Percentiles rank a stretch among this genome's conserved stretches.
phyloP scores from a whole-genome alignment of 2,888 invertebrate species.

The Cantharis rufa region DNA sequence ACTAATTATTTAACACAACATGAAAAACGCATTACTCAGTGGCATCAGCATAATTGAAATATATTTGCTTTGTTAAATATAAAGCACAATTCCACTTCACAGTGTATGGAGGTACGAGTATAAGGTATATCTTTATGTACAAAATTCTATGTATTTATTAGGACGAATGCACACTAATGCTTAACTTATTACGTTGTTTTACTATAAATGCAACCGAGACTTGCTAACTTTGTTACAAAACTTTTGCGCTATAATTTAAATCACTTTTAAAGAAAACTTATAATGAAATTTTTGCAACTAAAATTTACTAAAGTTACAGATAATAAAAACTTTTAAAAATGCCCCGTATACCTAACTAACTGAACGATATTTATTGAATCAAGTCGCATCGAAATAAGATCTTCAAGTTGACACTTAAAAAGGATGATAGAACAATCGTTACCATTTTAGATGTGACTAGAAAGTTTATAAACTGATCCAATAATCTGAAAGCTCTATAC shows the following conservation, averaged over 20 bases:
- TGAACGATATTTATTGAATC: neutral
- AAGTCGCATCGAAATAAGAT: neutral
- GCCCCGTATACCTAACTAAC: neutral
- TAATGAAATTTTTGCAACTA: neutral
- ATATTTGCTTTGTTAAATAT: conserved; percentile 8
- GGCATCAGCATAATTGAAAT: conserved; percentile 11
- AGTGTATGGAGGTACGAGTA: neutral
- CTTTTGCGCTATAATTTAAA: neutral
- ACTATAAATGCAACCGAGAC: neutral
- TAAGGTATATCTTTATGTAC: neutral
- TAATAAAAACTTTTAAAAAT: neutral
- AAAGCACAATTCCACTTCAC: neutral
- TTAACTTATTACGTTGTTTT: neutral
- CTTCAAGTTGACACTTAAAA: neutral
- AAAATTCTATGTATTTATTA: neutral
- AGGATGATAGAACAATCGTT: neutral
- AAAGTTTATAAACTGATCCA: neutral
- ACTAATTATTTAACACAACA: conserved; percentile 1
- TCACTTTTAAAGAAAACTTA: neutral
- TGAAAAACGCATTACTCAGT: conserved; percentile 18
- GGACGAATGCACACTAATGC: neutral
- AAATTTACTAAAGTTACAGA: neutral
- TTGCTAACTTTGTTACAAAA: neutral
- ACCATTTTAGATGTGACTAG: neutral
- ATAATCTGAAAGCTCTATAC: neutral